These are phyloP conservation scores for Penaeus japonicus DNA, from an alignment of 1,140 invertebrate genomes.

Conservation along the genomic window DNA sequence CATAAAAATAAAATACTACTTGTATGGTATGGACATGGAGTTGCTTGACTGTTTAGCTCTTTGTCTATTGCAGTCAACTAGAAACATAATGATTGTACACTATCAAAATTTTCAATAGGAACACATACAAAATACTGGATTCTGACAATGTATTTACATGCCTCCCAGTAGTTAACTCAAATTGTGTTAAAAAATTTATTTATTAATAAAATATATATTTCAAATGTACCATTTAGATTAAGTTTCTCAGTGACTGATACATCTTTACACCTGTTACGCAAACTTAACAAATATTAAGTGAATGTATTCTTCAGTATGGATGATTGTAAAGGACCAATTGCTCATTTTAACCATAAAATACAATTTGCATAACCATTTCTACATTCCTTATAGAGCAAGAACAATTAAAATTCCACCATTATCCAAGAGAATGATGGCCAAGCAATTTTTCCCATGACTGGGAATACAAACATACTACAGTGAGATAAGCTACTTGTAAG, in stretches of 20 bases:
- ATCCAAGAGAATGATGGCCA: conserved; percentile 34
- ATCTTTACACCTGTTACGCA: conserved; percentile 1
- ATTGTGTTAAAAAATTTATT: not conserved
- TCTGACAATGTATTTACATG: conserved; percentile 8
- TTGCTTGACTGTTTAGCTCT: not conserved
- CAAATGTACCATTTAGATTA: conserved; percentile 10
- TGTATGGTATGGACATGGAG: conserved; percentile 10
- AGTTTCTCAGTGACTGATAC: not conserved
- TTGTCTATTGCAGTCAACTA: not conserved
- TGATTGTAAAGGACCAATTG: too few species aligned
- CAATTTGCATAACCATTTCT: conserved; percentile 21
- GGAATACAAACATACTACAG: conserved; percentile 50
- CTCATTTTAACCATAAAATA: not conserved
- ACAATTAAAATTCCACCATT: conserved; percentile 44
- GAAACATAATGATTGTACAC: conserved; percentile 47
- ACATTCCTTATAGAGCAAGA: conserved; percentile 42
- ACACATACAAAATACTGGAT: conserved; percentile 23
- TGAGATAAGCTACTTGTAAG: conserved; percentile 44
- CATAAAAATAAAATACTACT: conserved; percentile 44
- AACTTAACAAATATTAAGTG: conserved; percentile 17
- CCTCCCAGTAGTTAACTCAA: not conserved
- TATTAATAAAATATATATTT: conserved; percentile 34
- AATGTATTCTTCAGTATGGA: not conserved
- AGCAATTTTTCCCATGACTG: conserved; percentile 32
- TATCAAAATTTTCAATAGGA: conserved; percentile 17